A percentile compares a stretch with the other conserved stretches of the same genome.
Conservation (phyloP, 2,113 vertebrate genomes). For the Pelodiscus sinensis region DNA sequence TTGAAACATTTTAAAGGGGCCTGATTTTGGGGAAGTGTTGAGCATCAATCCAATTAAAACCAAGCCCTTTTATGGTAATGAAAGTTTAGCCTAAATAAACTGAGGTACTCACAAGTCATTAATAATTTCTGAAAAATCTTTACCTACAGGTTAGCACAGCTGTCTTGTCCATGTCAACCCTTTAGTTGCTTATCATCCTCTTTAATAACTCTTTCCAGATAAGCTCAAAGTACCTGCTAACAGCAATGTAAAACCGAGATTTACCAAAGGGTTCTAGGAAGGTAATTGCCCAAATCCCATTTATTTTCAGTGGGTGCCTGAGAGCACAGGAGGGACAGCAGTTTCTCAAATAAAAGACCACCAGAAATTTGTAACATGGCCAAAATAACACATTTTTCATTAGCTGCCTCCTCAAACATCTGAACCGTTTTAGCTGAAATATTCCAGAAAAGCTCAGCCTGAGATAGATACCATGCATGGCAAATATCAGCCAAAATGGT, state of each 20-base stretch:
- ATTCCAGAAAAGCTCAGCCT: background rate
- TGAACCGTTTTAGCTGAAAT: background rate
- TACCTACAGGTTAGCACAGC: background rate
- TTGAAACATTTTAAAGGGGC: background rate
- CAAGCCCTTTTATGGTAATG: background rate
- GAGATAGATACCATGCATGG: background rate
- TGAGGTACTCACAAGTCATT: background rate
- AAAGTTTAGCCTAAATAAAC: background rate
- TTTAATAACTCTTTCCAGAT: background rate
- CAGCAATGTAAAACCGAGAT: background rate
- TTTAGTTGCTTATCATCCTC: background rate
- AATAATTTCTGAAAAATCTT: background rate
- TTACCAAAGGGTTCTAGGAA: background rate
- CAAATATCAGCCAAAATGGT: slow-evolving; percentile 36
- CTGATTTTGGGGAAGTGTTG: background rate
- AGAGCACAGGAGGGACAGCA: background rate
- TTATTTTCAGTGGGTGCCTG: background rate
- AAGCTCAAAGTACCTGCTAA: background rate
- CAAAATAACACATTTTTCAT: background rate
- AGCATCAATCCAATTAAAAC: background rate
- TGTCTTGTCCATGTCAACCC: background rate
- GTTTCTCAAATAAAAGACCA: background rate
- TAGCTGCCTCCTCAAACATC: background rate
- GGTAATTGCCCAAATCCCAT: background rate
- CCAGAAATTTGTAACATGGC: background rate